Conservation (phyloP, 2,888 invertebrate species). For the Zaprionus obscuricornis region DNA sequence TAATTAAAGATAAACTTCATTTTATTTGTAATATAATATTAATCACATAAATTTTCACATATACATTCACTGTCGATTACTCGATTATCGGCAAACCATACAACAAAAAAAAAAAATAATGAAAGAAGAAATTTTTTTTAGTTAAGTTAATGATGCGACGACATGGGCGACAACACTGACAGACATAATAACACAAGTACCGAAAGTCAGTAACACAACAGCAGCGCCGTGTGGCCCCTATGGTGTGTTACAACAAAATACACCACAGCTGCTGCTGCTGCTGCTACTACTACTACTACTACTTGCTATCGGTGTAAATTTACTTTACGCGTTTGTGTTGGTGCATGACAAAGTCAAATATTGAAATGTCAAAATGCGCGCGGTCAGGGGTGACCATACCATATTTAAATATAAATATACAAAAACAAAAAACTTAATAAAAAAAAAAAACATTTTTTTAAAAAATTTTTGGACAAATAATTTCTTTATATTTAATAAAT, state of each 20-base stretch:
- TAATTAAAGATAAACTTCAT: neutral
- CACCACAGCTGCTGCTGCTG: slow-evolving; percentile 50
- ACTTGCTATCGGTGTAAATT: slow-evolving; percentile 17
- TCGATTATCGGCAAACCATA: slow-evolving; percentile 41
- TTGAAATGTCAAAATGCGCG: slow-evolving; percentile 57
- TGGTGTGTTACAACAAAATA: slow-evolving; percentile 49
- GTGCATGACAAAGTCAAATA: slow-evolving; percentile 58
- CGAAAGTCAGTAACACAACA: slow-evolving; percentile 36
- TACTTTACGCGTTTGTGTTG: slow-evolving; percentile 32
- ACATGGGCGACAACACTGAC: slow-evolving; percentile 51
- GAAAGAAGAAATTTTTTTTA: slow-evolving; percentile 4
- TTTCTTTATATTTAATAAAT: neutral
- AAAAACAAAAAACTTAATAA: too few species aligned
- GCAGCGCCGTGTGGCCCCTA: slow-evolving; percentile 20
- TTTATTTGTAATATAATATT: neutral
- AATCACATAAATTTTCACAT: slow-evolving; percentile 43
- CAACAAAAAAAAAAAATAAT: slow-evolving; percentile 32
- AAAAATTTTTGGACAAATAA: neutral
- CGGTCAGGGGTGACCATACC: slow-evolving; percentile 40
- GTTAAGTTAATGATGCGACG: neutral
- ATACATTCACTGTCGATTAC: slow-evolving; percentile 22
- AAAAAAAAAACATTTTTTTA: neutral
- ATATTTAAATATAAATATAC: too few species aligned
- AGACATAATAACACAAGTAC: slow-evolving; percentile 27
- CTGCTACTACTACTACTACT: too few species aligned